Conservation (phyloP, 2,888 invertebrate species). For the Abrostola triplasia region DNA sequence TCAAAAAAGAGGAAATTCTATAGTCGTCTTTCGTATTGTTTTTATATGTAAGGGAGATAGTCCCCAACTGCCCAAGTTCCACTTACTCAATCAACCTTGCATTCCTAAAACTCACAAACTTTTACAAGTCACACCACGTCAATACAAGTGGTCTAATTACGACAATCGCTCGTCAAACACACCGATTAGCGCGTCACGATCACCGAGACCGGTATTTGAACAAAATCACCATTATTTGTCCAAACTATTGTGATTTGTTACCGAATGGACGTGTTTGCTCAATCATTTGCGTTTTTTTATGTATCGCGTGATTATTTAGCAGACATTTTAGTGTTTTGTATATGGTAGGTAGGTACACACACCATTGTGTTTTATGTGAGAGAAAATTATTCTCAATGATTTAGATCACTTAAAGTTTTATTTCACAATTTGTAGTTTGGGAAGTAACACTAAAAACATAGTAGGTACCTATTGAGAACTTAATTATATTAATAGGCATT, state of each 20-base stretch:
- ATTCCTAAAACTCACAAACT: slow-evolving; percentile 2
- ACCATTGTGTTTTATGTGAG: slow-evolving; percentile 11
- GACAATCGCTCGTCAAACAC: slow-evolving; percentile 50
- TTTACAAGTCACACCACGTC: slow-evolving; percentile 22
- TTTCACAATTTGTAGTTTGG: too few species aligned
- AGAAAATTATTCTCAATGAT: too few species aligned
- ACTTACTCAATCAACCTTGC: neutral
- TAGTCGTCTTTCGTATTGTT: too few species aligned
- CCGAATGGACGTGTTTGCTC: slow-evolving; percentile 37
- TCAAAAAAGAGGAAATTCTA: too few species aligned
- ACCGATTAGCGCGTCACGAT: slow-evolving; percentile 59
- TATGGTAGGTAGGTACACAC: neutral
- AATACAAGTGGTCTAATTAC: slow-evolving; percentile 40
- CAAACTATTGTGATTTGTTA: slow-evolving; percentile 38
- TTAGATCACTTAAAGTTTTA: too few species aligned
- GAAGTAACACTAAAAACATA: too few species aligned
- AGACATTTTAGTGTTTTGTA: slow-evolving; percentile 9
- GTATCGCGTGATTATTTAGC: slow-evolving; percentile 39
- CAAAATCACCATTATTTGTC: slow-evolving; percentile 42
- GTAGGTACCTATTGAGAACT: too few species aligned
- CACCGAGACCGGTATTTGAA: slow-evolving; percentile 38
- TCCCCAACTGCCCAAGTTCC: neutral
- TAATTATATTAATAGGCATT: too few species aligned
- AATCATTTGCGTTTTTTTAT: slow-evolving; percentile 39
- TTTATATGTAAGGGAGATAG: too few species aligned